These are phyloP conservation scores for Nothobranchius furzeri DNA, from an alignment of 2,113 vertebrate genomes.

Conservation along the genomic window DNA sequence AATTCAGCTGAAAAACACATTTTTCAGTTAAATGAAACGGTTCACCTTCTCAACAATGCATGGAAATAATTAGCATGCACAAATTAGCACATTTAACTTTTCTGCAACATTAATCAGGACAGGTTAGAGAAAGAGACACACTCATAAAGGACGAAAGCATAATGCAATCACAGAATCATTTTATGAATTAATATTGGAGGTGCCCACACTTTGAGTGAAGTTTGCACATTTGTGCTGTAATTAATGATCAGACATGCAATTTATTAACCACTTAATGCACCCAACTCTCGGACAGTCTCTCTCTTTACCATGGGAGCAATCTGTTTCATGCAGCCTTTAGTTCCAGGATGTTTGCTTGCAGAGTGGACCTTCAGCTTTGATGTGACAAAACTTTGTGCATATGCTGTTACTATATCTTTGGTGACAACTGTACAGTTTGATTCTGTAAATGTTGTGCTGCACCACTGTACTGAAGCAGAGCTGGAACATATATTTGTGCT, in stretches of 20 bases:
- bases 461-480: conserved; percentile 26
- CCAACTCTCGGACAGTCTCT: neutral
- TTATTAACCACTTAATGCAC: neutral
- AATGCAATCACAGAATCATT: neutral
- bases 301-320: neutral
- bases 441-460: conserved; percentile 4
- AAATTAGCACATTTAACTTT: too few species aligned
- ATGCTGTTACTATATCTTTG: conserved; percentile 4
- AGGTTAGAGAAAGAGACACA: too few species aligned
- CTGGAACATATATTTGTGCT: conserved; percentile 62
- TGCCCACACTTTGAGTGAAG: too few species aligned
- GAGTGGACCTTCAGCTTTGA: neutral
- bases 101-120: too few species aligned
- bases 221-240: too few species aligned
- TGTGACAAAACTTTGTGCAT: neutral
- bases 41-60: too few species aligned
- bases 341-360: neutral
- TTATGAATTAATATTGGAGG: too few species aligned
- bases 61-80: too few species aligned
- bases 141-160: too few species aligned
- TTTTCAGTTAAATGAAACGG: too few species aligned
- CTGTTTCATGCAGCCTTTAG: neutral
- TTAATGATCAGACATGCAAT: too few species aligned
- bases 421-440: neutral
- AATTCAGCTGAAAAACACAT: too few species aligned